These are phyloP conservation scores for Stenodema calcarata DNA, from an alignment of 2,888 invertebrate genomes.

Conservation along the genomic window DNA sequence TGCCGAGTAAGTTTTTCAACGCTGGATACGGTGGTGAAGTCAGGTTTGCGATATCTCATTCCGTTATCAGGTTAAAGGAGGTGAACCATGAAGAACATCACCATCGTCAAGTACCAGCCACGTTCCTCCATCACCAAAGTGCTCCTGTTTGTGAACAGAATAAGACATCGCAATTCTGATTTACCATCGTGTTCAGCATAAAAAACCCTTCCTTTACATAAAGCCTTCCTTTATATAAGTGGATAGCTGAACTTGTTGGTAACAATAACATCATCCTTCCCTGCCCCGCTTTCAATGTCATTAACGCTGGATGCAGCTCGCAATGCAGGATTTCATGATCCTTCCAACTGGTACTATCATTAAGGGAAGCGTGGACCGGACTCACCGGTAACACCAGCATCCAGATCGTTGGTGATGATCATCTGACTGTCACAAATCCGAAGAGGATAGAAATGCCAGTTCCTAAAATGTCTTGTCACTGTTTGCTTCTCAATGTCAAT, in stretches of 20 bases:
- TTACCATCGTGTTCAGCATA: too few species aligned
- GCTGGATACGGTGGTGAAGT: too few species aligned
- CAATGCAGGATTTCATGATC: constrained; percentile 98
- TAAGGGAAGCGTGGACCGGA: constrained; percentile 93
- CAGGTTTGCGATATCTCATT: too few species aligned
- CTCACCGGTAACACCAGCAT: constrained; percentile 79
- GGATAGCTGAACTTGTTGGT: constrained; percentile 95
- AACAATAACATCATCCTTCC: constrained; percentile 90
- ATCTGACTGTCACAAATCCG: constrained; percentile 88
- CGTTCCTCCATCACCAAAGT: too few species aligned
- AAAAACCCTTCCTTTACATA: too few species aligned
- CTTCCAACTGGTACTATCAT: constrained; percentile 89
- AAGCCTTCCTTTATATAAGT: too few species aligned
- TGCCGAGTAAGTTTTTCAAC: too few species aligned
- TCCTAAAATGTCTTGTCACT: constrained; percentile 97
- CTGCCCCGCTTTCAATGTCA: constrained; percentile 97
- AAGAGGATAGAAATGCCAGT: constrained; percentile 92
- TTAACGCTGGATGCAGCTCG: constrained; percentile 96
- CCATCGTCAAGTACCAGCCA: too few species aligned
- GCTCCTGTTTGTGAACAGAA: too few species aligned
- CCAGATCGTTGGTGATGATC: constrained; percentile 94
- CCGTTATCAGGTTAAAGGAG: too few species aligned
- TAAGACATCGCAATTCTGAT: too few species aligned
- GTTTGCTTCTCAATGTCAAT: constrained; percentile 95
- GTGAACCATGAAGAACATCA: too few species aligned